These are phyloP conservation scores for Clamator glandarius DNA, from an alignment of 2,797 vertebrate species.

Conservation along the genomic window DNA sequence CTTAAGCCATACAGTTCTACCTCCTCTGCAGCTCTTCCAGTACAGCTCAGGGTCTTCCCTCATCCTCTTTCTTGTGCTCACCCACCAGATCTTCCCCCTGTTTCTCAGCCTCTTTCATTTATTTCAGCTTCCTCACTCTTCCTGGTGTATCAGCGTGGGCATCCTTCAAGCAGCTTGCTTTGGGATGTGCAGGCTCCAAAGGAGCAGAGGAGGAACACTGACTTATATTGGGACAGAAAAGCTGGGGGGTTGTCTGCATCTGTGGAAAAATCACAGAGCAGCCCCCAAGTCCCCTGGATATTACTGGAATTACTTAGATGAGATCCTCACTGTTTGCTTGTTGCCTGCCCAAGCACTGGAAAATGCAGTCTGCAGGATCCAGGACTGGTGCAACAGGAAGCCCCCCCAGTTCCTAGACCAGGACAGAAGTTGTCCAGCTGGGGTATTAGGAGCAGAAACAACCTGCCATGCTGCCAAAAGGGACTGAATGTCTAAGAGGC, in stretches of 20 bases:
- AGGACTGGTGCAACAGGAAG: neutral
- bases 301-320: neutral
- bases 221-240: neutral
- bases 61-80: neutral
- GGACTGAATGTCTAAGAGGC: neutral
- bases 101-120: neutral
- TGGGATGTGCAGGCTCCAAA: neutral
- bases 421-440: neutral
- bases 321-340: neutral
- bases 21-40: neutral
- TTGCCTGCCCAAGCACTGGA: neutral
- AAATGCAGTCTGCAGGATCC: neutral
- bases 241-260: neutral
- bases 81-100: neutral
- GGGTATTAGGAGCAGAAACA: neutral
- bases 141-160: fast-evolving
- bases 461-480: neutral
- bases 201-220: fast-evolving
- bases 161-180: neutral
- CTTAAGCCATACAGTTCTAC: neutral
- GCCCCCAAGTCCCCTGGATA: neutral
- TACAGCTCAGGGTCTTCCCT: neutral
- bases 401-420: neutral
- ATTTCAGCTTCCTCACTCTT: neutral
- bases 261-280: neutral